Evolutionary conservation across 2,888 invertebrate species (phyloP).

Genomic region (Pseudoips prasinana): DNA sequence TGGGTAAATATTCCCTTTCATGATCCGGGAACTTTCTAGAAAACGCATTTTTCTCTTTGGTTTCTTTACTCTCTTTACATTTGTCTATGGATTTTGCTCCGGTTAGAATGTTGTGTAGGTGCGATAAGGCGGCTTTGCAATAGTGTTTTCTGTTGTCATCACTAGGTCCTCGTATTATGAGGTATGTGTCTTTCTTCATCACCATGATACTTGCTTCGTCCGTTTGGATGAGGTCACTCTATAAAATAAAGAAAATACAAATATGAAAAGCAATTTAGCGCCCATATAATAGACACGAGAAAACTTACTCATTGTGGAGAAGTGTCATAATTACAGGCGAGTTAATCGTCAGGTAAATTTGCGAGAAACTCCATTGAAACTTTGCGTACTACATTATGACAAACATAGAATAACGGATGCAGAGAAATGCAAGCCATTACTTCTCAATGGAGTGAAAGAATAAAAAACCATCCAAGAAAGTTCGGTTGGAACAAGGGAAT

Average conservation of each 20-base stretch:
- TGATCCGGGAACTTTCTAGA: constrained; percentile 81
- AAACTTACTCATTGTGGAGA: no score
- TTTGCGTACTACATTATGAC: no score
- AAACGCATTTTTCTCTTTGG: constrained; percentile 56
- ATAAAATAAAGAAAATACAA: constrained; percentile 41
- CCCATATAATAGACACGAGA: no score
- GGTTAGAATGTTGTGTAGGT: constrained; percentile 80
- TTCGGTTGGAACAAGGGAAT: no score
- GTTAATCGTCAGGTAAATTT: no score
- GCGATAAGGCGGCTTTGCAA: constrained; percentile 85
- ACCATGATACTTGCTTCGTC: constrained; percentile 79
- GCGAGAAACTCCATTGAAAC: no score
- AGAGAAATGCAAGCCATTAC: no score
- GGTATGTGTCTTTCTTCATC: constrained; percentile 83
- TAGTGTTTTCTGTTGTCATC: constrained; percentile 78
- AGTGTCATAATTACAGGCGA: no score
- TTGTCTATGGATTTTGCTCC: constrained; percentile 56
- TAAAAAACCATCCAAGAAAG: no score
- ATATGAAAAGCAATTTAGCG: neutral
- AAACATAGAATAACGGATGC: no score
- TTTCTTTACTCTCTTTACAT: constrained; percentile 19
- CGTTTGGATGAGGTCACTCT: constrained; percentile 82
- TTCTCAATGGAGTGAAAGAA: no score
- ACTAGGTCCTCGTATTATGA: constrained; percentile 84
- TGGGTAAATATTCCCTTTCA: constrained; percentile 66